phyloP scores from a whole-genome alignment of 2,888 invertebrate genomes.

The Pharmacophagus antenor region DNA sequence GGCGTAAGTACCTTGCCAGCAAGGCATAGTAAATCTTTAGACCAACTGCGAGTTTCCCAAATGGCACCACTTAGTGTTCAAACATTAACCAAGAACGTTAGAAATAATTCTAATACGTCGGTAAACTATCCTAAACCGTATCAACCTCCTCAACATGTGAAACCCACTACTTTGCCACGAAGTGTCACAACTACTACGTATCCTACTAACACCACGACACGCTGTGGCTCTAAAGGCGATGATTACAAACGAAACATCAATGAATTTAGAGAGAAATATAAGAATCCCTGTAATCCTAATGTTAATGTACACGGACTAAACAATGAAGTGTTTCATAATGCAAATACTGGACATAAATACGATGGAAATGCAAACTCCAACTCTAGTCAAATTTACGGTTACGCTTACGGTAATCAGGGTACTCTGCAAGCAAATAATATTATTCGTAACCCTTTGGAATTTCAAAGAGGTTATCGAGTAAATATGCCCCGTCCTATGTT shows the following conservation, averaged over 20 bases:
- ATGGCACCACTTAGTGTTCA: conserved; percentile 59
- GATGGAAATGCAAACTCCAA: conserved; percentile 65
- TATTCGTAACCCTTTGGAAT: conserved; percentile 79
- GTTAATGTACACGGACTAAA: conserved; percentile 57
- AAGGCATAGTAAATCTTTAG: conserved; percentile 90
- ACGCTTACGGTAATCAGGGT: conserved; percentile 80
- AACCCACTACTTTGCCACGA: conserved; percentile 75
- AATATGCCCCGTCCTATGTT: conserved; percentile 81
- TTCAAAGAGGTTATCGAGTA: conserved; percentile 80
- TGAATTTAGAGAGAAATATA: conserved; percentile 83
- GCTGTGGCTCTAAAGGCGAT: conserved; percentile 71
- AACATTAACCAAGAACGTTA: conserved; percentile 57
- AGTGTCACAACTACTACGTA: conserved; percentile 73
- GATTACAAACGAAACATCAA: conserved; percentile 82
- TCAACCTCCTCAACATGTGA: conserved; percentile 61
- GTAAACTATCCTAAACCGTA: conserved; percentile 75
- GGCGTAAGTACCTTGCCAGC: conserved; percentile 83
- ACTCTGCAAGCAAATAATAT: conserved; percentile 72
- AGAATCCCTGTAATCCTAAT: conserved; percentile 75
- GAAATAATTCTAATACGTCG: conserved; percentile 67
- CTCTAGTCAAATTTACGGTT: conserved; percentile 75
- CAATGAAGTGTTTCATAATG: conserved; percentile 72
- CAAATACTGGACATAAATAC: conserved; percentile 67
- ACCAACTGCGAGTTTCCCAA: conserved; percentile 85
- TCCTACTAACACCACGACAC: conserved; percentile 68